phyloP scores from a whole-genome alignment of 2,797 vertebrate genomes.

The Dicrostonyx torquatus region DNA sequence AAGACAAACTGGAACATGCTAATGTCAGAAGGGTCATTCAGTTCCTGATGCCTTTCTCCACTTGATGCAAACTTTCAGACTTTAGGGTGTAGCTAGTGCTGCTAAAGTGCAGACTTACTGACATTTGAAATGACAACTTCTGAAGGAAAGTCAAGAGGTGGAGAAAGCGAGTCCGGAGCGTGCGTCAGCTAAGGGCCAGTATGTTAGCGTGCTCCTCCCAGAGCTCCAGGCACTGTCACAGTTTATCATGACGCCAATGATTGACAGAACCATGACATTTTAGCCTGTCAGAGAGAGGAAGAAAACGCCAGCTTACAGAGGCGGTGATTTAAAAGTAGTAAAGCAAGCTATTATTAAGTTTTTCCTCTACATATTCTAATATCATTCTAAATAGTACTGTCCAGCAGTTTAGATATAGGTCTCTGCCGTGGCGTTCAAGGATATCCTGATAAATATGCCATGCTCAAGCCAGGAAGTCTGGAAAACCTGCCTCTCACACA shows the following conservation, averaged over 20 bases:
- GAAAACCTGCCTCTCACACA: constrained; percentile 33
- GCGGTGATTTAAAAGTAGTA: constrained; percentile 41
- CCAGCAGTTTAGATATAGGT: constrained; percentile 21
- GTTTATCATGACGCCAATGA: constrained; percentile 81
- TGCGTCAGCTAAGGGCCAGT: accelerated
- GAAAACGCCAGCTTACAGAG: constrained; percentile 64
- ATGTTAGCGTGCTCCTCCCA: constrained; percentile 65
- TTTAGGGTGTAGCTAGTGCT: constrained; percentile 88
- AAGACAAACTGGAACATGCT: constrained; percentile 63
- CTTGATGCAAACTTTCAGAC: constrained; percentile 85
- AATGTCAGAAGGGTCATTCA: constrained; percentile 69
- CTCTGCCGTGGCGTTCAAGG: constrained; percentile 20
- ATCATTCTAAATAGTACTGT: constrained; percentile 42
- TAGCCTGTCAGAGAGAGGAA: constrained; percentile 56
- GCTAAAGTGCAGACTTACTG: constrained; percentile 90
- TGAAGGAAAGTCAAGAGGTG: constrained; percentile 88
- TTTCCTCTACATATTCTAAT: constrained; percentile 20
- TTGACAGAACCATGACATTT: constrained; percentile 84
- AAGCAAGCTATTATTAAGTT: constrained; percentile 45
- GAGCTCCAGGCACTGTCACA: constrained; percentile 83
- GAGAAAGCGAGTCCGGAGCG: constrained; percentile 79
- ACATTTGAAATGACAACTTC: constrained; percentile 88
- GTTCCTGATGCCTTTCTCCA: constrained; percentile 77
- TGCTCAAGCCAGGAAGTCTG: constrained; percentile 6
- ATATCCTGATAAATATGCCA: constrained; percentile 16